Base-by-base conservation (phyloP, 2,113 vertebrate genomes). In the Odocoileus virginianus region DNA sequence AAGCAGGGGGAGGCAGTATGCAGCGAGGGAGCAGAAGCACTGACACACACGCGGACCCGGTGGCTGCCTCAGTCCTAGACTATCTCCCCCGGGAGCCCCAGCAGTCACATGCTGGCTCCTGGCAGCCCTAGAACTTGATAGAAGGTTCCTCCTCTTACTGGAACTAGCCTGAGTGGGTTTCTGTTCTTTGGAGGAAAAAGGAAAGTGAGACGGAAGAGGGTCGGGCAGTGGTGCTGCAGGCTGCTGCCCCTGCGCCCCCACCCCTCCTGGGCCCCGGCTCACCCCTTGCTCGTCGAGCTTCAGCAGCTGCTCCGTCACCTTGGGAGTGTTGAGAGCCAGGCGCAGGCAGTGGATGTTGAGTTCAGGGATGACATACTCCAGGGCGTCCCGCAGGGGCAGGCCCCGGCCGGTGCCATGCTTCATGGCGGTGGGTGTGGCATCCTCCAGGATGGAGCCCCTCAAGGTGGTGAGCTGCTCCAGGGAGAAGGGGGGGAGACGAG, bases 241-340 rank as follows among this genome's bases (percentile, higher is more conserved):
- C 7, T 17, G 15, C 1, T 19, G 52, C 45, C 7, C 33, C 4
- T 2, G 13, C 0, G 3, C 6, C 40, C 74, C 5, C 1, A 25
- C 30, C 47, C 5, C 2, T 2, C 28, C 14, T 1, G n/a, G 27
- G 11, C 13, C 60, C 16, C 1, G 0, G 17, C 99, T 99, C 97
- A 99, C 99, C 99, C 99, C 99, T 96, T 99, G 99, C 96, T 99
- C 99, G 0, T 99, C 99, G 55, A 99, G 99, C 95, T 99, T 99
- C 58, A 99, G 99, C 43, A 99, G 99, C 98, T 99, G 99, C 98
- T 99, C 99, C 0, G 99, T 99, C 97, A 99, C 99, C 96, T 99
- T 99, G 17, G 99, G 99, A 0, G 99, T 99, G 98, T 78, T 99
- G 89, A 99, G 98, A 0, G 99, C 99, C 86, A 99, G 97, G 7